Percentiles rank a stretch among this genome's conserved stretches.
phyloP scores from a whole-genome alignment of 2,797 vertebrate species.

The Micromesistius poutassou region DNA sequence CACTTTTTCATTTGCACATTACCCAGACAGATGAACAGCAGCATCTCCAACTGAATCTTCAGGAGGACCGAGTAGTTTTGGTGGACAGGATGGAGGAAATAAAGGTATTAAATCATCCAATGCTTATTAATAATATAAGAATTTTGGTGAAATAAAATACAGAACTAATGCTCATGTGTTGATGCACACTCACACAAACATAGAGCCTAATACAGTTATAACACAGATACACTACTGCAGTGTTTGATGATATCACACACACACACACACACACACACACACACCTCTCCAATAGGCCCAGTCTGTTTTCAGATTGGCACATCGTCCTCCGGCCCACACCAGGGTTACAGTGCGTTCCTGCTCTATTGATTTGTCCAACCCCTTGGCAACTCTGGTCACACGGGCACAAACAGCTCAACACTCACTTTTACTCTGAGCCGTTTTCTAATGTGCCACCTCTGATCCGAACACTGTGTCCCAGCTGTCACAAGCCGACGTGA shows the following conservation, averaged over 20 bases:
- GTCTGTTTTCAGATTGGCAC: background rate
- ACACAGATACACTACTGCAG: background rate
- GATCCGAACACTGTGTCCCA: background rate
- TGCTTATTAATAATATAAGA: too few relatives aligned
- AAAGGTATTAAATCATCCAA: too few relatives aligned
- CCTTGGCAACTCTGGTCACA: background rate
- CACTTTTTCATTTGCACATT: background rate
- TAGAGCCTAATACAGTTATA: background rate
- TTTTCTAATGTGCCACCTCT: background rate
- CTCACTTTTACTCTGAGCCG: background rate
- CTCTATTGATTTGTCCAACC: conserved; percentile 2
- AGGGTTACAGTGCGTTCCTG: background rate
- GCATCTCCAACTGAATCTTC: background rate
- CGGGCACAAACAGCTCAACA: background rate
- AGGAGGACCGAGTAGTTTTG: too few relatives aligned
- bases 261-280: background rate
- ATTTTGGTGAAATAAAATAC: too few relatives aligned
- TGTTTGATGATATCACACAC: too few relatives aligned
- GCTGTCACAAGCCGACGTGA: background rate
- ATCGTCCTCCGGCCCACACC: background rate
- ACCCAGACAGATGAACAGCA: background rate
- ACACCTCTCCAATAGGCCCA: too few relatives aligned
- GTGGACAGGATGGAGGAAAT: too few relatives aligned
- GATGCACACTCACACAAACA: background rate
- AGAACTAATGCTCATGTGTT: too few relatives aligned